A percentile compares a stretch with the other conserved stretches of the same genome.
These are phyloP conservation scores for Holotrichia oblita DNA, from an alignment of 1,140 invertebrate genomes.

Conservation along the genomic window DNA sequence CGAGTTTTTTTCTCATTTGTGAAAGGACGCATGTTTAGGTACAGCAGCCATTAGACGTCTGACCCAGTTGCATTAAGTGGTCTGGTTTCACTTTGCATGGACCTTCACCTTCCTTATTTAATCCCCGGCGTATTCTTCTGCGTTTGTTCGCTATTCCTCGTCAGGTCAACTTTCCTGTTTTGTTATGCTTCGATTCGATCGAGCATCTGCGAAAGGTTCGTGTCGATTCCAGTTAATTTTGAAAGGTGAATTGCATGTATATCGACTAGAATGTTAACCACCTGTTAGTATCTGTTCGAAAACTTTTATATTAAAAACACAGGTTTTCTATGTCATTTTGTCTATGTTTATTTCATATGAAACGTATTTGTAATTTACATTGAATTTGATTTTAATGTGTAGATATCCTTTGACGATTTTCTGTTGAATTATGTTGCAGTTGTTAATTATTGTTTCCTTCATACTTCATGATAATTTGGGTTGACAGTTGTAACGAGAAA, in stretches of 20 bases:
- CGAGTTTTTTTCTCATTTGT: neutral
- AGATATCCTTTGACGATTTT: no score
- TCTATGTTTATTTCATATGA: no score
- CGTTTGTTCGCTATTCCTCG: neutral
- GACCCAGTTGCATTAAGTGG: slow-evolving; percentile 32
- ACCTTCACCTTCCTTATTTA: slow-evolving; percentile 23
- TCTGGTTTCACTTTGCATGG: slow-evolving; percentile 14
- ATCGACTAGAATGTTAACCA: neutral
- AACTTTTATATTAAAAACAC: no score
- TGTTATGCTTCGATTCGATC: neutral
- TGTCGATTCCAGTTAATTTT: neutral
- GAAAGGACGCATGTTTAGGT: neutral
- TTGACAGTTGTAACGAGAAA: no score
- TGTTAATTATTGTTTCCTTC: no score
- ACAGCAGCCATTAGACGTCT: slow-evolving; percentile 18
- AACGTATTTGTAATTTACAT: no score
- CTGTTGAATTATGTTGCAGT: no score
- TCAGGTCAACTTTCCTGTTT: slow-evolving; percentile 4
- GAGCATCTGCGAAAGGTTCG: slow-evolving; percentile 9
- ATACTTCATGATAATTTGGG: no score
- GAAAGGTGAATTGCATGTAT: neutral
- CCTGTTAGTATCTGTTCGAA: no score
- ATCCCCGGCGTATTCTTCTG: neutral
- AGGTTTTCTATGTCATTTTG: no score
- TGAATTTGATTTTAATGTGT: no score